These are phyloP conservation scores for Leptinotarsa undecemlineata DNA, from an alignment of 1,140 invertebrate genomes.

Conservation along the genomic window DNA sequence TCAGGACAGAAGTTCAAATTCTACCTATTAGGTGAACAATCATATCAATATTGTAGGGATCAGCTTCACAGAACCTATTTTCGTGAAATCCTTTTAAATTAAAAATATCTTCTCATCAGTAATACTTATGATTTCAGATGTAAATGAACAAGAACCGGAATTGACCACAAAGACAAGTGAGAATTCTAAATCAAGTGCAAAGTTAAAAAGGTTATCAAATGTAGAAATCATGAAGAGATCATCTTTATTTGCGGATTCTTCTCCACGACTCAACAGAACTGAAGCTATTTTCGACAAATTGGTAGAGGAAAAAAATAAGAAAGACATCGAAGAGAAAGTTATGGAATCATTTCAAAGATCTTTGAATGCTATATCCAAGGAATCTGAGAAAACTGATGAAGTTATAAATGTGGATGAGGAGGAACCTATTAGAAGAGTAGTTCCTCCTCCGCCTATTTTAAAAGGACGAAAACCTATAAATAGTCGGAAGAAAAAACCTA, in stretches of 20 bases:
- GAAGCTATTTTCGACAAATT: constrained; percentile 22
- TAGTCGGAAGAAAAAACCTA: constrained; percentile 7
- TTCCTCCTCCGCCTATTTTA: constrained; percentile 7
- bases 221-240: constrained; percentile 8
- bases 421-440: constrained; percentile 1
- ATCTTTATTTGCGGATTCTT: neutral
- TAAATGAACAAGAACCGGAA: neutral
- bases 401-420: constrained; percentile 13
- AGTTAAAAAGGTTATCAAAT: constrained; percentile 1
- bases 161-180: neutral
- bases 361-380: neutral
- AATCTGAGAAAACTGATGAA: constrained; percentile 17
- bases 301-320: constrained; percentile 21
- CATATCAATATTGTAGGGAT: no score
- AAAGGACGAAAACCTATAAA: constrained; percentile 12
- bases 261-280: neutral
- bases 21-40: no score
- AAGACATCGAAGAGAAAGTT: constrained; percentile 7
- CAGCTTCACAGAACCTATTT: no score
- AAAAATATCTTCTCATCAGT: no score
- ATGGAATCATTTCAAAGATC: constrained; percentile 15
- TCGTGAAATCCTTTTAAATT: no score
- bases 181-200: neutral
- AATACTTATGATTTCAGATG: neutral
- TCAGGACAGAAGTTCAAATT: no score